Base-by-base conservation (phyloP, 1,140 invertebrate genomes). In the Drosophila equinoxialis region DNA sequence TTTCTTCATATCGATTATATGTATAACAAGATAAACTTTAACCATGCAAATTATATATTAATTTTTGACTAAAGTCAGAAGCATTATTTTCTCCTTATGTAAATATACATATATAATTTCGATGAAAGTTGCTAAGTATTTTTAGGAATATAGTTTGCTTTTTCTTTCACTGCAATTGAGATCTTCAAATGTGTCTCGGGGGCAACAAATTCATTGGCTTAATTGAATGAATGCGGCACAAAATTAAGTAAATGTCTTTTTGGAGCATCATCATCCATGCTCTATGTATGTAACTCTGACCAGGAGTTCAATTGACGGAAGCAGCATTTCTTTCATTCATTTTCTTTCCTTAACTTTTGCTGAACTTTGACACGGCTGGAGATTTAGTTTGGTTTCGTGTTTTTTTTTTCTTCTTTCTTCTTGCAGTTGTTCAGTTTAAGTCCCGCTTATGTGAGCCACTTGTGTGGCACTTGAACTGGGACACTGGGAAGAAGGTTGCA, bases 401-500 rank as follows among this genome's bases (percentile, higher is more conserved):
- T 3, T 26, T 26, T 26, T 39, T 39, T 13, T 30, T 45, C 23
- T 70, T 71, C 77, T 79, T 73, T 86, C 82, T 60, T 37, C 8
- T 54, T 39, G 37, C 51, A 30, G 48, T 45, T 20, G 41, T 60
- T 71, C 63, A 13, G 45, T 63, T 41, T 23, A 54, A 65, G 39
- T 71, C 89, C 90, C 90, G 90, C 90, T 91, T 90, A 90, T 91
- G 90, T 87, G 90, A 91, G 90, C 90, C 90, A 91, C 90, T 91
- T 91, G 90, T 91, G 82, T 83, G 84, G 84, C 84, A 89, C 84
- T 83, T 55, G 73, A 74, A 39, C 37, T 39, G 37, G 64, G 62
- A 62, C 64, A 57, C 75, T 67, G 75, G 35, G 60, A 73, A 33
- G 75, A 60, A 57, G 55, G 7, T 51, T 51, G 45, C 45, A 10